These are phyloP conservation scores for Stictocephala bisonia DNA, from an alignment of 2,888 invertebrate genomes.

Conservation along the genomic window DNA sequence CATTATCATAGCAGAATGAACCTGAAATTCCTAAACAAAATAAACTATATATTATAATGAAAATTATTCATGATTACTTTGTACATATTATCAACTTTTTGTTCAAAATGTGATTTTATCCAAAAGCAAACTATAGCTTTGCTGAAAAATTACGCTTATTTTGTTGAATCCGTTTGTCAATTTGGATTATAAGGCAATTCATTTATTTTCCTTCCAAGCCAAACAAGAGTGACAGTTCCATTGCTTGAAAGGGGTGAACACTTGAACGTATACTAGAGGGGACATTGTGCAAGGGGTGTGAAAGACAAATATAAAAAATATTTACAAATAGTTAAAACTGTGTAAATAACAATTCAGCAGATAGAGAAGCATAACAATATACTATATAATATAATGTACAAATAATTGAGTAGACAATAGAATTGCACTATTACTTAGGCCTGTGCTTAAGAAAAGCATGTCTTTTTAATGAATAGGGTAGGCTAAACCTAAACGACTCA, in stretches of 20 bases:
- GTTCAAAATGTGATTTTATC: too few relatives aligned
- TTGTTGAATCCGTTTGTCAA: too few relatives aligned
- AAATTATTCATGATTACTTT: too few relatives aligned
- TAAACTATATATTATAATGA: too few relatives aligned
- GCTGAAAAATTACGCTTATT: too few relatives aligned
- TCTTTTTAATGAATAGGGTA: neutral
- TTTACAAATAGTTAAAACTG: slow-evolving; percentile 19
- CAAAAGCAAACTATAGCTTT: too few relatives aligned
- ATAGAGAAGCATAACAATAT: slow-evolving; percentile 41
- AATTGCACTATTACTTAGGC: slow-evolving; percentile 6
- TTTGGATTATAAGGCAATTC: too few relatives aligned
- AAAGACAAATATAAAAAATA: slow-evolving; percentile 34
- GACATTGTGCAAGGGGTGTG: slow-evolving; percentile 22
- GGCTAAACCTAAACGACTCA: neutral
- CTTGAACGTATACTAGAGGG: neutral
- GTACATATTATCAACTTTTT: too few relatives aligned
- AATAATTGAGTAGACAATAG: slow-evolving; percentile 2
- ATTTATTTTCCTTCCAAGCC: too few relatives aligned
- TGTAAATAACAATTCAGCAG: slow-evolving; percentile 21
- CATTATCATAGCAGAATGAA: too few relatives aligned
- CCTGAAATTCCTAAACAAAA: too few relatives aligned
- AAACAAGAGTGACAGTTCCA: too few relatives aligned
- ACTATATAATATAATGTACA: slow-evolving; percentile 37
- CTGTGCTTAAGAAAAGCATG: slow-evolving; percentile 8
- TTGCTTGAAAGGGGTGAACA: neutral